A percentile compares a stretch with the other conserved stretches of the same genome.
phyloP scores from a whole-genome alignment of 2,113 vertebrate genomes.

The Pterocles burchelli region DNA sequence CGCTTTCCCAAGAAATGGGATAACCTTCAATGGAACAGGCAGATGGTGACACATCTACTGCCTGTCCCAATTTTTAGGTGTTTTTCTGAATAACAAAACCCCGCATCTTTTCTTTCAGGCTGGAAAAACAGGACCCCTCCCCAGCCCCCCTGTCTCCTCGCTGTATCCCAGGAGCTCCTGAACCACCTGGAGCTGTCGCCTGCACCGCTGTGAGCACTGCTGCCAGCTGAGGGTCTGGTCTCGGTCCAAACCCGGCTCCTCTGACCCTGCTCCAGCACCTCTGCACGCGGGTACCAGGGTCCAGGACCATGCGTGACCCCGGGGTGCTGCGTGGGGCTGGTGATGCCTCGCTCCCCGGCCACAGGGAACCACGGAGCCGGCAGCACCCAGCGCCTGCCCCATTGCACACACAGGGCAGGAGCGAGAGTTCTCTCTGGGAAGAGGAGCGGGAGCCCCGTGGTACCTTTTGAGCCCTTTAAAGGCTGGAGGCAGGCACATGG shows the following conservation, averaged over 20 bases:
- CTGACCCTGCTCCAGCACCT: rapidly evolving
- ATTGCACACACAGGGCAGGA: rapidly evolving
- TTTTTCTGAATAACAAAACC: not conserved
- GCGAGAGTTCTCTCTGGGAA: rapidly evolving
- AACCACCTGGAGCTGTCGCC: not conserved
- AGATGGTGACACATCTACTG: too few species aligned
- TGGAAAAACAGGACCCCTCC: not conserved
- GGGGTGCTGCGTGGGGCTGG: not conserved
- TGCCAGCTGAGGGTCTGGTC: not conserved
- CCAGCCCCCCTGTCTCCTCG: not conserved
- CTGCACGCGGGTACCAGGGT: rapidly evolving
- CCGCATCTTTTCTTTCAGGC: rapidly evolving
- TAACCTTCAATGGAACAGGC: not conserved
- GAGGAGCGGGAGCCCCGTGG: rapidly evolving
- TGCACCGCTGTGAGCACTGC: rapidly evolving
- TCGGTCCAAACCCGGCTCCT: not conserved
- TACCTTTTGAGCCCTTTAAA: not conserved
- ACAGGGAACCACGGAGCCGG: not conserved
- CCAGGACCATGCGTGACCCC: rapidly evolving
- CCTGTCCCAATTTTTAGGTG: not conserved
- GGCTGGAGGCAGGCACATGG: not conserved
- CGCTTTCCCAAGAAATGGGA: not conserved
- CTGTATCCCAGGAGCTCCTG: not conserved
- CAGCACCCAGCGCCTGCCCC: not conserved
- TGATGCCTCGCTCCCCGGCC: not conserved